These are phyloP conservation scores for Aulostomus chinensis DNA, from an alignment of 2,797 vertebrate genomes.

Conservation along the genomic window DNA sequence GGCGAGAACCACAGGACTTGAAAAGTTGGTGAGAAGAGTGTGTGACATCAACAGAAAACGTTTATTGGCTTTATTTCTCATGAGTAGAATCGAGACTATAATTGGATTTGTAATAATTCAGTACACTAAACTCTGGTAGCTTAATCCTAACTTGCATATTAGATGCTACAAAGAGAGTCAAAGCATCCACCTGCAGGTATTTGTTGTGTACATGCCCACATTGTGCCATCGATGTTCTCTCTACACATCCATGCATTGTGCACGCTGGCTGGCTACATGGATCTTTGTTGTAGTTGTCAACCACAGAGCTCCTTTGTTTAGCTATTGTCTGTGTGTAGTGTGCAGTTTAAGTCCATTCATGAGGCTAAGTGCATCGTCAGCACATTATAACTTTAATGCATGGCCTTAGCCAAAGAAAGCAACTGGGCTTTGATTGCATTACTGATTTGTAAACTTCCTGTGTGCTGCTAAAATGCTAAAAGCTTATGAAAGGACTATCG, in stretches of 20 bases:
- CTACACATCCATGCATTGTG: too few relatives aligned
- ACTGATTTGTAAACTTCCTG: too few relatives aligned
- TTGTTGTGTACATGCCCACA: conserved; percentile 29
- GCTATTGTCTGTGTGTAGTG: conserved; percentile 28
- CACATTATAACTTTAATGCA: conserved; percentile 34
- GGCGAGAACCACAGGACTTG: too few relatives aligned
- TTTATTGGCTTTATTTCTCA: too few relatives aligned
- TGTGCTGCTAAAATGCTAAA: too few relatives aligned
- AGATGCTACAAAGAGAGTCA: neutral
- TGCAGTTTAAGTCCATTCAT: conserved; percentile 55
- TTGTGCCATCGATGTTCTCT: too few relatives aligned
- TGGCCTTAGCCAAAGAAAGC: too few relatives aligned
- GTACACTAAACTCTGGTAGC: neutral
- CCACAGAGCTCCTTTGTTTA: conserved; percentile 66
- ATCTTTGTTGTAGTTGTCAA: conserved; percentile 38
- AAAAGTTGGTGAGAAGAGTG: too few relatives aligned
- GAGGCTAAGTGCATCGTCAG: conserved; percentile 61
- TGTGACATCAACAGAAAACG: too few relatives aligned
- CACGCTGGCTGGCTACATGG: conserved; percentile 14
- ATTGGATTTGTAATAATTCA: neutral
- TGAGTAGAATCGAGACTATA: too few relatives aligned
- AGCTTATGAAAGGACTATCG: too few relatives aligned
- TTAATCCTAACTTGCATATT: neutral
- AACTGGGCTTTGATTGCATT: too few relatives aligned
- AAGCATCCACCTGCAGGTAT: neutral